Conservation (phyloP, 2,797 vertebrate genomes). For the Microctenopoma steveboyesi region DNA sequence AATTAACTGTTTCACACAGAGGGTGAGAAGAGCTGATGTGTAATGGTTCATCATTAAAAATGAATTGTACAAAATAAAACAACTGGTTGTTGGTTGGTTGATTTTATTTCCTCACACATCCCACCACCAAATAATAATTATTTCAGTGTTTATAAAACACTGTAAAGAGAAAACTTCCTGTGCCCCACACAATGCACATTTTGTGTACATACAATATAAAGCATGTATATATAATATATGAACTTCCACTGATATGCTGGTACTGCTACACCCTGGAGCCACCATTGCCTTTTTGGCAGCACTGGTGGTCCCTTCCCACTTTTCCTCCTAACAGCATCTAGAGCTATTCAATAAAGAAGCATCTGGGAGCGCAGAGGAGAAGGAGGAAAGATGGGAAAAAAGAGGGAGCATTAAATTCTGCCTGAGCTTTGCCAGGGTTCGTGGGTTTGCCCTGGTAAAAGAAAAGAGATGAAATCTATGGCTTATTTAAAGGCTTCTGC, state of each 20-base stretch:
- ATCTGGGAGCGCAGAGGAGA: constrained; percentile 65
- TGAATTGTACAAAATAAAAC: too few relatives aligned
- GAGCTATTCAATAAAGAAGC: constrained; percentile 78
- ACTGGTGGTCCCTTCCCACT: constrained; percentile 69
- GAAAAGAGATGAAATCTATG: constrained; percentile 44
- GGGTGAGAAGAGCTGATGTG: too few relatives aligned
- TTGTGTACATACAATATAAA: constrained; percentile 14
- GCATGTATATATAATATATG: neutral
- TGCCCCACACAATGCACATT: neutral
- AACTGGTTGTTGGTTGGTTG: too few relatives aligned
- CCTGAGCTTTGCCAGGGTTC: constrained; percentile 69
- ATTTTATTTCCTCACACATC: too few relatives aligned
- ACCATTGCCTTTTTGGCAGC: constrained; percentile 62
- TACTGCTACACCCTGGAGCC: constrained; percentile 59
- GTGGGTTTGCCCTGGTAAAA: constrained; percentile 62
- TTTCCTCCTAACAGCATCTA: constrained; percentile 67
- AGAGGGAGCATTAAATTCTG: constrained; percentile 74
- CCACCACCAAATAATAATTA: too few relatives aligned
- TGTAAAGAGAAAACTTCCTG: neutral
- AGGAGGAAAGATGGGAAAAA: constrained; percentile 37
- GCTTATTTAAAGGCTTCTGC: constrained; percentile 68
- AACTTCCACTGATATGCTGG: constrained; percentile 21
- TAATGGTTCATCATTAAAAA: too few relatives aligned
- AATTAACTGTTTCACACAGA: too few relatives aligned
- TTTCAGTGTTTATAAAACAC: neutral